Conservation (phyloP, 2,797 vertebrate genomes). For the Syngnathus acus region DNA sequence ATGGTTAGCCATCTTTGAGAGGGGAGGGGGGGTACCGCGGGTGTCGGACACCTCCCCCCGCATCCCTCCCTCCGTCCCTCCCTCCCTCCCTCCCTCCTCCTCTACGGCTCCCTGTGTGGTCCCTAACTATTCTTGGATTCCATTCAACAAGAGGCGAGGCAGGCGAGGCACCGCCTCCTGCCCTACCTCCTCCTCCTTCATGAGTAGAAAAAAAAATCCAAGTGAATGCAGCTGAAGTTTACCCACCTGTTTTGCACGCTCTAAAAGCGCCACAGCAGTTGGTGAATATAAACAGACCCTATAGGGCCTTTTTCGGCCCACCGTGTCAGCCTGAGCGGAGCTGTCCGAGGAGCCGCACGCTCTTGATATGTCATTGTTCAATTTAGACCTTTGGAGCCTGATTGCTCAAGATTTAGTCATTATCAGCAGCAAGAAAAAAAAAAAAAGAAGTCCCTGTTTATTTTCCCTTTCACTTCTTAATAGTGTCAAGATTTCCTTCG, state of each 20-base stretch:
- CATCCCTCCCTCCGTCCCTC: slow-evolving; percentile 1
- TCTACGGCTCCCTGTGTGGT: slow-evolving; percentile 90
- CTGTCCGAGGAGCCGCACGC: slow-evolving; percentile 41
- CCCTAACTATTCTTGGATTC: slow-evolving; percentile 93
- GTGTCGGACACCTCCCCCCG: slow-evolving; percentile 67
- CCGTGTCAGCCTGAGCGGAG: slow-evolving; percentile 37
- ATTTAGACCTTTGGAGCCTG: slow-evolving; percentile 9
- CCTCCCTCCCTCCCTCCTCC: slow-evolving; percentile 70
- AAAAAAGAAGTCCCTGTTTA: slow-evolving; percentile 33
- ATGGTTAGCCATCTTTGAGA: slow-evolving; percentile 92
- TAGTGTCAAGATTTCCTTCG: slow-evolving; percentile 47
- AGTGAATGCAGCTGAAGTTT: slow-evolving; percentile 81
- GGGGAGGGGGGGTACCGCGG: slow-evolving; percentile 8
- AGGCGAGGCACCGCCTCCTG: slow-evolving; percentile 50
- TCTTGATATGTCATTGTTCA: slow-evolving; percentile 5
- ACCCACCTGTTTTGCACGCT: slow-evolving; percentile 82
- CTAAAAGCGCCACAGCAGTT: slow-evolving; percentile 66
- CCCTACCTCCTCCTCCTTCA: slow-evolving; percentile 37
- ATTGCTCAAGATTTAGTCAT: neutral
- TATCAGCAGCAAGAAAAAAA: slow-evolving; percentile 22
- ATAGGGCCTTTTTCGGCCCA: slow-evolving; percentile 60
- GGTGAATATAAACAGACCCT: slow-evolving; percentile 68
- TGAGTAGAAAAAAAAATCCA: slow-evolving; percentile 61
- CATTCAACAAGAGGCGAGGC: slow-evolving; percentile 87
- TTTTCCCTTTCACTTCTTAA: slow-evolving; percentile 27